A percentile compares a stretch with the other conserved stretches of the same genome.
Evolutionary conservation across 2,113 vertebrate species (phyloP).

Genomic region (Ariopsis seemanni): DNA sequence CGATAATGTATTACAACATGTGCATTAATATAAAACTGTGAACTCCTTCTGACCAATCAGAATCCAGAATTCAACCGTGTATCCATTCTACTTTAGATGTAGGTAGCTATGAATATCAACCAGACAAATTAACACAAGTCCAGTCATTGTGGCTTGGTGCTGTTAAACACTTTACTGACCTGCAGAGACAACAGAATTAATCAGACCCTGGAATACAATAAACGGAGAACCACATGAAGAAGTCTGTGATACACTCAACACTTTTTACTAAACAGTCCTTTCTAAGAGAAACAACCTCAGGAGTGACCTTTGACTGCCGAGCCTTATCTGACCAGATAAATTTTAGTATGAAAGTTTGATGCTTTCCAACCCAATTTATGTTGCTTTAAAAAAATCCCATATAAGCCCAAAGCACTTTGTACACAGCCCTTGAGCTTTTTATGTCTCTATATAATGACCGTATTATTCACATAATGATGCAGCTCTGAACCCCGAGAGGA

Average conservation of each 20-base stretch:
- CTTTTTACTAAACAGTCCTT: not conserved
- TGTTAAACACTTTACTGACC: not conserved
- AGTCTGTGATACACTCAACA: not conserved
- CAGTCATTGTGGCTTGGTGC: not conserved
- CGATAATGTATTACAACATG: not conserved
- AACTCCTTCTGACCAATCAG: too few relatives aligned
- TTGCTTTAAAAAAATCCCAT: not conserved
- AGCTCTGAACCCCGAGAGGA: not conserved
- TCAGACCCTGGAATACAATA: not conserved
- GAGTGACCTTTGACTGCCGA: not conserved
- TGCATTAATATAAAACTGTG: too few relatives aligned
- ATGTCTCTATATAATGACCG: not conserved
- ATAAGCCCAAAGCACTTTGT: not conserved
- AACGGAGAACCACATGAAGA: not conserved
- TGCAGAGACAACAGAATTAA: not conserved
- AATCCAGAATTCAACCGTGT: too few relatives aligned
- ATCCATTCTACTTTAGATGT: not conserved
- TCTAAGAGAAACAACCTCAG: not conserved
- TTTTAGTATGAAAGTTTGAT: not conserved
- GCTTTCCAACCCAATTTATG: not conserved
- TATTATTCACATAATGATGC: not conserved
- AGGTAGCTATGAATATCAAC: not conserved
- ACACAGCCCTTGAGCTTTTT: not conserved
- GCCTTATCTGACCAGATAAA: not conserved
- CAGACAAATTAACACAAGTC: not conserved